These are phyloP conservation scores for Coptodon rendalli DNA, from an alignment of 2,113 vertebrate species.

Conservation along the genomic window DNA sequence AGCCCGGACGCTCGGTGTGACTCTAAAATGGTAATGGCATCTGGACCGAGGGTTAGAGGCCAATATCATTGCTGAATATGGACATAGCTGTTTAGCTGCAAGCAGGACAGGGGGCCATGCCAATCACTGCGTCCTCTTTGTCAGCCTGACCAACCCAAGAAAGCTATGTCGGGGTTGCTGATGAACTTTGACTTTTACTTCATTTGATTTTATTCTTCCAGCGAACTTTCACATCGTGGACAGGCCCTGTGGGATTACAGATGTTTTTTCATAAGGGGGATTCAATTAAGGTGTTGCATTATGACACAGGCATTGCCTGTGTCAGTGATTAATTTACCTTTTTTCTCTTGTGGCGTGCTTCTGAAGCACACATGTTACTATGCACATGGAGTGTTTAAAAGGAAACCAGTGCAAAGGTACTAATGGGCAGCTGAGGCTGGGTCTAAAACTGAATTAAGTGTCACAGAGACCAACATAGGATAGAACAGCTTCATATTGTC, in stretches of 20 bases:
- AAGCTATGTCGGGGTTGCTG: background rate
- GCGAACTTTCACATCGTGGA: background rate
- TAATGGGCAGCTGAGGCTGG: background rate
- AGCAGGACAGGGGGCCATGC: background rate
- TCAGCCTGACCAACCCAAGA: background rate
- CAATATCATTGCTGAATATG: constrained; percentile 50
- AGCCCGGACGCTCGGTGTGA: constrained; percentile 40
- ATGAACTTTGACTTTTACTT: background rate
- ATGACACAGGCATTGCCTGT: background rate
- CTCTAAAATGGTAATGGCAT: constrained; percentile 59
- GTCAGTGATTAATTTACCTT: background rate
- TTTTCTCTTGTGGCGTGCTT: background rate
- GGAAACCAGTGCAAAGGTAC: background rate
- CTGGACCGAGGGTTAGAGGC: constrained; percentile 37
- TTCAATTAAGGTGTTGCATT: background rate
- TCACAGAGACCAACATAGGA: background rate
- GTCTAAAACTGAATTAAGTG: background rate
- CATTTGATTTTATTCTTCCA: background rate
- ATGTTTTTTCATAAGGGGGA: background rate
- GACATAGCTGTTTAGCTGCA: constrained; percentile 51
- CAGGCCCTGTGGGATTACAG: background rate
- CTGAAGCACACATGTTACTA: background rate
- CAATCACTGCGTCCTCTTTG: constrained; percentile 14
- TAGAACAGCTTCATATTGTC: background rate
- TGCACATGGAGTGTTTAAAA: background rate